phyloP scores from a whole-genome alignment of 2,797 vertebrate species.

The Choloepus didactylus region DNA sequence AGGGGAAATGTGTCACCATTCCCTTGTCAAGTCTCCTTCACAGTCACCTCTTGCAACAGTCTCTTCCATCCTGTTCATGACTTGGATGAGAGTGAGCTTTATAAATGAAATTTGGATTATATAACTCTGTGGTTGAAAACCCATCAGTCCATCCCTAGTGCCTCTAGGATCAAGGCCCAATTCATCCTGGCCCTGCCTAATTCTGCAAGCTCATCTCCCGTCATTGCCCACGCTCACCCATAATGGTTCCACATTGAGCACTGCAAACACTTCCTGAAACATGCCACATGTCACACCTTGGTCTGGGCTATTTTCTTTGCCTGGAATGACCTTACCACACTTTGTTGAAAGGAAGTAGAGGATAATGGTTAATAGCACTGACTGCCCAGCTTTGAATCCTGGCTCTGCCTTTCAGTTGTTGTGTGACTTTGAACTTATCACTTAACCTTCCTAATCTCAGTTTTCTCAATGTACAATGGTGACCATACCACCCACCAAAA shows the following conservation, averaged over 20 bases:
- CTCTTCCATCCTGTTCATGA: not conserved
- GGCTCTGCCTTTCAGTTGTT: not conserved
- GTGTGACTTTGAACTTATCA: conserved; percentile 3
- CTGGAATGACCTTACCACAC: not conserved
- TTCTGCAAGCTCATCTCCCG: not conserved
- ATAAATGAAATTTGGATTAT: not conserved
- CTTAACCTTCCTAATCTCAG: not conserved
- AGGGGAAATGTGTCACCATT: not conserved
- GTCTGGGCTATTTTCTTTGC: not conserved
- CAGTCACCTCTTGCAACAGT: not conserved
- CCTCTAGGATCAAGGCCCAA: not conserved
- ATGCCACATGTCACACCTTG: not conserved
- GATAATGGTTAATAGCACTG: not conserved
- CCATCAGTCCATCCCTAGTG: not conserved
- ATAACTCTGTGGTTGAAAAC: not conserved
- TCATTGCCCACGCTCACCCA: not conserved
- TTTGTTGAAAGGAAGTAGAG: not conserved
- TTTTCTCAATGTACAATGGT: conserved; percentile 23
- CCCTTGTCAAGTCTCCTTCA: not conserved
- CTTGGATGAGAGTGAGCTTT: not conserved
- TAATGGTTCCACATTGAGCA: not conserved
- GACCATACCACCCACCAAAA: not conserved
- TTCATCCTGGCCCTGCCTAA: not conserved
- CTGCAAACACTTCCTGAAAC: not conserved
- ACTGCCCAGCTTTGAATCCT: not conserved